These are phyloP conservation scores for Caenorhabditis tropicalis DNA, from an alignment of 1,140 invertebrate species.

Conservation along the genomic window DNA sequence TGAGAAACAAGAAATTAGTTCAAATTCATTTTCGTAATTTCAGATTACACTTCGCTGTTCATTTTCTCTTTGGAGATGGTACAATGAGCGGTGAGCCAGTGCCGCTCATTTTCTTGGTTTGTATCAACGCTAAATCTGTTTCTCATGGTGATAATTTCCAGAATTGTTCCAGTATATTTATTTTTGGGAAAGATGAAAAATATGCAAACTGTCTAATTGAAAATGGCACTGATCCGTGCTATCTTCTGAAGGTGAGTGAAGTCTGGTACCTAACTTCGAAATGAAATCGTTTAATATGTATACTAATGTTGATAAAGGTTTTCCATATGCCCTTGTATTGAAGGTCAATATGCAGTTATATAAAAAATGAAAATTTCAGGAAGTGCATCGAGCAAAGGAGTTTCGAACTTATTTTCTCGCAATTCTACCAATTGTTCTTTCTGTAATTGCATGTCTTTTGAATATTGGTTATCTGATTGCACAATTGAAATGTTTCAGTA, in stretches of 20 bases:
- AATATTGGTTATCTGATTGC: slow-evolving; percentile 51
- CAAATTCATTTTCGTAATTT: not conserved
- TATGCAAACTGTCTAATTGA: not conserved
- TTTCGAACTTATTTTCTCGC: slow-evolving; percentile 61
- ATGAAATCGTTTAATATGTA: no score
- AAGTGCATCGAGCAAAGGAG: slow-evolving; percentile 62
- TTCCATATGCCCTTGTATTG: no score
- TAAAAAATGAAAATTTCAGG: slow-evolving; percentile 52
- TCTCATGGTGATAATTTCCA: slow-evolving; percentile 19
- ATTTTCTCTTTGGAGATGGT: slow-evolving; percentile 37
- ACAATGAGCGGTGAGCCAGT: slow-evolving; percentile 23
- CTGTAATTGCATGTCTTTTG: slow-evolving; percentile 57
- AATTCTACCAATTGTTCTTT: slow-evolving; percentile 60
- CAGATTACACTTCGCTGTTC: slow-evolving; percentile 22
- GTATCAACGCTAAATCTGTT: not conserved
- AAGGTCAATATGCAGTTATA: no score
- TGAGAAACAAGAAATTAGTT: not conserved
- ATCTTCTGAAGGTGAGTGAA: slow-evolving; percentile 28
- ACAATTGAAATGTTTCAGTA: not conserved
- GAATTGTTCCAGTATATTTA: slow-evolving; percentile 26
- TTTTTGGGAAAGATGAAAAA: slow-evolving; percentile 36
- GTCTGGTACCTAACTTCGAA: no score
- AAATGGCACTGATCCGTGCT: slow-evolving; percentile 15
- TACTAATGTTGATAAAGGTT: no score
- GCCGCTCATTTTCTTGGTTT: slow-evolving; percentile 15